Percentiles rank a stretch among this genome's conserved stretches.
Conservation (phyloP, 1,140 invertebrate genomes). For the Heliconius hermathena region DNA sequence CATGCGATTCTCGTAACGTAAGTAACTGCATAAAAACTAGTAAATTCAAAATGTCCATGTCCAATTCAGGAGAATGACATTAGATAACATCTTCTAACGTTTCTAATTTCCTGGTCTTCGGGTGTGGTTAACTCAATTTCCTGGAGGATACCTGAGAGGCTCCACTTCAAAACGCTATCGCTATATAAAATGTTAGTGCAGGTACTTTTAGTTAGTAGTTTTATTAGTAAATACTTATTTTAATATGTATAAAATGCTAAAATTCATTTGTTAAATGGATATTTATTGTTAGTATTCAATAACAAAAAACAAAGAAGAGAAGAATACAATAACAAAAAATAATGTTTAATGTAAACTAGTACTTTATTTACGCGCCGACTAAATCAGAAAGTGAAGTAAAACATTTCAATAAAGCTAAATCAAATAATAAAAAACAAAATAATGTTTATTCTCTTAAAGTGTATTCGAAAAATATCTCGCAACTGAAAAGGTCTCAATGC, state of each 20-base stretch:
- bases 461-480: slow-evolving; percentile 58
- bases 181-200: not conserved
- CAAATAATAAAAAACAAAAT: slow-evolving; percentile 32
- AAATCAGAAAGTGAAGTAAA: not conserved
- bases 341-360: not conserved
- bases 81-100: slow-evolving; percentile 76
- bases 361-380: not conserved
- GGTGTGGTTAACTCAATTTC: slow-evolving; percentile 79
- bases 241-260: not conserved
- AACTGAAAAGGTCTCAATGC: slow-evolving; percentile 59
- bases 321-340: too few species aligned
- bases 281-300: not conserved
- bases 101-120: slow-evolving; percentile 79
- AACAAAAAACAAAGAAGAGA: not conserved
- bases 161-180: slow-evolving; percentile 9
- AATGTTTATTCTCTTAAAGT: slow-evolving; percentile 55
- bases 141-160: slow-evolving; percentile 48
- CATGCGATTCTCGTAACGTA: not conserved
- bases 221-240: not conserved
- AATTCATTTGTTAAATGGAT: not conserved
- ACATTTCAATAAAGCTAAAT: slow-evolving; percentile 27
- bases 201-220: not conserved
- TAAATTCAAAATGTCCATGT: slow-evolving; percentile 2
- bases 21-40: slow-evolving; percentile 1
- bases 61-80: slow-evolving; percentile 58